Evolutionary conservation across 2,888 invertebrate species (phyloP), one percentile per base, ranked within the genome.

Genomic region (Trachelus iudaicus): DNA sequence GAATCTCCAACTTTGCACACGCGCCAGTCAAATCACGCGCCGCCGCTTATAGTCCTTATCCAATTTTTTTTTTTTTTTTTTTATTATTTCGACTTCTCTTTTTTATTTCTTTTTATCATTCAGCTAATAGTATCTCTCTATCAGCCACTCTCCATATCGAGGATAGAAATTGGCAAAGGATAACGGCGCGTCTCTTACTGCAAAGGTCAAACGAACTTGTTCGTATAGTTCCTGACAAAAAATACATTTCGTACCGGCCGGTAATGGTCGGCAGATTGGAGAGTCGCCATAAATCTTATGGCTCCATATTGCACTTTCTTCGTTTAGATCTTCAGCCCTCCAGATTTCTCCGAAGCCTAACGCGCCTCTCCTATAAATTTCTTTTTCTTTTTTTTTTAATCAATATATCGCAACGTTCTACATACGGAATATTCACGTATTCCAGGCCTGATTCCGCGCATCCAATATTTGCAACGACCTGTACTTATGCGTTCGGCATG

Each of bases 201-300:
- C 77, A 83, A 84, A 84, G 82, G 84, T 84, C 81, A 82, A 69
- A 77, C 76, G 80, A 80, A 80, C 81, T 73, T 76, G 83, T 84
- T 81, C 33, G 40, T 40, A 1, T 15, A 40, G 40, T 31, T 31
- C 15, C 23, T 1, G 30, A n/a, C 12, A 30, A 56, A 69, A 79
- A 84, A 79, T 75, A 73, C 2, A 6, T 23, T 56, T 56, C 40
- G 1, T 2, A 56, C 15, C 23, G 40, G 40, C 23, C 40, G 9
- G 15, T 23, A 56, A 56, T 56, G 23, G 40, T 23, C 40, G 23
- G 23, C 40, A 56, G 1, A 56, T 56, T 56, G 40, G 40, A 56
- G 40, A 56, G 40, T 56, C 40, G 23, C 40, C 40, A 56, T 56
- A 56, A 56, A 56, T 56, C 23, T 23, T 40, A 6, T 6, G 40